phyloP scores from a whole-genome alignment of 2,113 vertebrate genomes.

The Psammodynastes pulverulentus region DNA sequence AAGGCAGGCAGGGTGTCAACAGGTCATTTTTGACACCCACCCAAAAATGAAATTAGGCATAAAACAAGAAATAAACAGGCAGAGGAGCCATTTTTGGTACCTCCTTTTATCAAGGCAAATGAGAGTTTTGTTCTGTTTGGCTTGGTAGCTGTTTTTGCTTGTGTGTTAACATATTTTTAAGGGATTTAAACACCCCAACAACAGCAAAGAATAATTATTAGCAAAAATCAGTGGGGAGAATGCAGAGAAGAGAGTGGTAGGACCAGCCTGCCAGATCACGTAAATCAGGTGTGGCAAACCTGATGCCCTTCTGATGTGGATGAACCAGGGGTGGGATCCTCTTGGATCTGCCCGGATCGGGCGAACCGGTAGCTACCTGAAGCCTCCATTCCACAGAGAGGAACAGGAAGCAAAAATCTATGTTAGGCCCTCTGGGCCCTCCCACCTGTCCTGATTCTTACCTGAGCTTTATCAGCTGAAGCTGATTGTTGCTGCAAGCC shows the following conservation, averaged over 20 bases:
- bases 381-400: no score
- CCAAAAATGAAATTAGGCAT: background rate
- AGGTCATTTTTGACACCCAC: background rate
- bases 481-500: no score
- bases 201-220: background rate
- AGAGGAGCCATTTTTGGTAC: background rate
- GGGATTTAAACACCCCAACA: background rate
- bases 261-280: no score
- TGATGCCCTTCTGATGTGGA: no score
- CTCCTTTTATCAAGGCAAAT: background rate
- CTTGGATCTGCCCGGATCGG: no score
- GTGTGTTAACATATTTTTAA: background rate
- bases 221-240: background rate
- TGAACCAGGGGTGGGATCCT: no score
- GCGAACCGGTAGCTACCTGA: no score
- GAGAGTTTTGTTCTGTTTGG: background rate
- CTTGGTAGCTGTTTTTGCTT: background rate
- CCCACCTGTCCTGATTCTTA: no score
- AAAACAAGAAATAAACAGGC: background rate
- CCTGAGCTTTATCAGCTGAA: no score
- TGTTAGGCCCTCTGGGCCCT: no score
- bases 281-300: no score
- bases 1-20: background rate
- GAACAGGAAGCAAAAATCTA: no score
- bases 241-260: background rate